Conservation (phyloP, 2,113 vertebrate species). For the Neoarius graeffei region DNA sequence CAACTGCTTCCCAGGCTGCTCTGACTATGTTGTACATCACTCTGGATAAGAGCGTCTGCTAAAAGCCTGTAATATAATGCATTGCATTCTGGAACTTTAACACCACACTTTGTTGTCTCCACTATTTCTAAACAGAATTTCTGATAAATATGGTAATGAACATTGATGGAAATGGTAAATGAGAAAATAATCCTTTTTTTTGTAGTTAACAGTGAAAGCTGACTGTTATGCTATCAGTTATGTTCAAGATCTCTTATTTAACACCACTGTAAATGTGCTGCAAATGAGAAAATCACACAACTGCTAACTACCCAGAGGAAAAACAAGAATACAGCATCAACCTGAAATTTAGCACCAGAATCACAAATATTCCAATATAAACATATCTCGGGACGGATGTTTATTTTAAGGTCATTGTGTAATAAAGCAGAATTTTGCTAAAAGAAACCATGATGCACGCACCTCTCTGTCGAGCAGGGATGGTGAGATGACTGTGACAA, state of each 20-base stretch:
- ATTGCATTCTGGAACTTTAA: neutral
- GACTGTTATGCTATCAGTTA: neutral
- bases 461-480: constrained; percentile 91
- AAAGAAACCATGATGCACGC: constrained; percentile 46
- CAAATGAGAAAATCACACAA: neutral
- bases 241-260: neutral
- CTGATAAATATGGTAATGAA: neutral
- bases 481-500: constrained; percentile 91
- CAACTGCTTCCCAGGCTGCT: too few relatives aligned
- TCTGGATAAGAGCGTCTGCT: too few relatives aligned
- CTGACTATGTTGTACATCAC: too few relatives aligned
- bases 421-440: neutral
- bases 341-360: neutral
- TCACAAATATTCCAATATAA: neutral
- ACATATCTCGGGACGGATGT: neutral
- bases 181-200: neutral
- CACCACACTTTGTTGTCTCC: neutral
- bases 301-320: neutral
- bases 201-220: neutral
- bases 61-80: too few relatives aligned
- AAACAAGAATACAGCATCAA: neutral
- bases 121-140: neutral
- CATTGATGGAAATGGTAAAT: too few relatives aligned
- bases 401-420: neutral
- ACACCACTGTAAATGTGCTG: neutral